Evolutionary conservation across 1,140 invertebrate genomes (phyloP), one percentile per base, ranked within the genome.

Genomic region (Drosophila littoralis): DNA sequence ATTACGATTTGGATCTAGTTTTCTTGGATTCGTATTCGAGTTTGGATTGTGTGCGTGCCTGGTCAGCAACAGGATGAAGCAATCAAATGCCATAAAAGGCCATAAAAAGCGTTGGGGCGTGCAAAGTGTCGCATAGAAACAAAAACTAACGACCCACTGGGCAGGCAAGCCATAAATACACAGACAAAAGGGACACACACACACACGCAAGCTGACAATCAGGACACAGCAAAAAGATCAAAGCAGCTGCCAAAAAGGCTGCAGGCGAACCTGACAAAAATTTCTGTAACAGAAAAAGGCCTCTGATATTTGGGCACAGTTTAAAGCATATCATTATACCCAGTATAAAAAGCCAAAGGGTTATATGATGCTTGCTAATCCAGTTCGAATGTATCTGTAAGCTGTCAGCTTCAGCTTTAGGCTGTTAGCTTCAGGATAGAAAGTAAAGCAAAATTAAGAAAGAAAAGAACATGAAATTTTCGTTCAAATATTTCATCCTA

Each of bases 31-130:
- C 51, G 51, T 6, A 33, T 54, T 38, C 13, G n/a, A 13, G 7
- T 15, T 38, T 33, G 46, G 46, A 60, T 51, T 40, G 58, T 68
- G 65, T 59, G 60, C 55, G 71, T 61, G 54, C n/a, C n/a, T 15
- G 4, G 74, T n/a, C n/a, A 36, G 28, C n/a, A 32, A 45, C 40
- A 7, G 40, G 57, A 75, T 75, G 45, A 75, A 71, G 72, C 71
- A 58, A 74, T 74, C 66, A 67, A 59, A 67, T 55, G 38, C 57
- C 64, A 73, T 68, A 73, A 73, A 73, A 59, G 32, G 50, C 51
- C 80, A 79, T 83, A 79, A 82, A 82, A 85, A 64, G 52, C 82
- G 78, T 76, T 86, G 71, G 55, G 59, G 79, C 81, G 84, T 83
- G 79, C 72, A 82, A 83, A 88, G 60, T 77, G 71, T 35, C 58